Evolutionary conservation across 1,140 invertebrate genomes (phyloP).

Genomic region (Scaptomyza hsui): DNA sequence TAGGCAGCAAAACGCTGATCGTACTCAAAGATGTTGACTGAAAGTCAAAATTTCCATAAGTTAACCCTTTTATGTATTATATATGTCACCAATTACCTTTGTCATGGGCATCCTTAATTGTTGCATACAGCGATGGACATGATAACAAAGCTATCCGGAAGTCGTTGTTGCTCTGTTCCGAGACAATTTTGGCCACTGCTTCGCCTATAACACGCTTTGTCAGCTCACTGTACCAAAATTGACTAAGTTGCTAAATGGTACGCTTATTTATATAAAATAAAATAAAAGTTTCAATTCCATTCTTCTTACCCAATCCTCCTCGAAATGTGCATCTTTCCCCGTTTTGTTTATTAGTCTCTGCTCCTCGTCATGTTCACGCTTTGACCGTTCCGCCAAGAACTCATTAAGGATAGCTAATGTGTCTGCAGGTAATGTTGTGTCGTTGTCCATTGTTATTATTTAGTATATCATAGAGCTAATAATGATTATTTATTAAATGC

Average conservation of each 20-base stretch:
- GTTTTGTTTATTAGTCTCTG: conserved; percentile 84
- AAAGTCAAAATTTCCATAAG: conserved; percentile 70
- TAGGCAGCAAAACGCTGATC: conserved; percentile 92
- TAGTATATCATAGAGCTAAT: neutral
- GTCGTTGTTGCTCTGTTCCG: conserved; percentile 68
- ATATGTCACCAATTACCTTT: conserved; percentile 45
- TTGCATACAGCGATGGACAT: conserved; percentile 93
- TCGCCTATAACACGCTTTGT: conserved; percentile 89
- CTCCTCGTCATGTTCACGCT: conserved; percentile 85
- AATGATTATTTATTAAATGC: neutral
- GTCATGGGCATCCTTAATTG: conserved; percentile 85
- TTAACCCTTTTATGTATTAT: neutral
- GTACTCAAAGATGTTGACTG: conserved; percentile 92
- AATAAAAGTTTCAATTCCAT: neutral
- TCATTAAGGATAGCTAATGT: conserved; percentile 92
- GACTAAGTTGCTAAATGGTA: conserved; percentile 93
- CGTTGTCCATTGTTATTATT: conserved; percentile 73
- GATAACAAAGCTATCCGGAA: conserved; percentile 93
- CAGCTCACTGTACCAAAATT: conserved; percentile 96
- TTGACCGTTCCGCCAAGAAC: conserved; percentile 90
- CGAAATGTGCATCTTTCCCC: conserved; percentile 86
- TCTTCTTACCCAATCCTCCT: conserved; percentile 93
- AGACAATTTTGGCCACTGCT: conserved; percentile 85
- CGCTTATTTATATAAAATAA: neutral
- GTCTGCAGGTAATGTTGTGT: conserved; percentile 88